Evolutionary conservation across 2,797 vertebrate species (phyloP).

Genomic region (Fundulus diaphanus): DNA sequence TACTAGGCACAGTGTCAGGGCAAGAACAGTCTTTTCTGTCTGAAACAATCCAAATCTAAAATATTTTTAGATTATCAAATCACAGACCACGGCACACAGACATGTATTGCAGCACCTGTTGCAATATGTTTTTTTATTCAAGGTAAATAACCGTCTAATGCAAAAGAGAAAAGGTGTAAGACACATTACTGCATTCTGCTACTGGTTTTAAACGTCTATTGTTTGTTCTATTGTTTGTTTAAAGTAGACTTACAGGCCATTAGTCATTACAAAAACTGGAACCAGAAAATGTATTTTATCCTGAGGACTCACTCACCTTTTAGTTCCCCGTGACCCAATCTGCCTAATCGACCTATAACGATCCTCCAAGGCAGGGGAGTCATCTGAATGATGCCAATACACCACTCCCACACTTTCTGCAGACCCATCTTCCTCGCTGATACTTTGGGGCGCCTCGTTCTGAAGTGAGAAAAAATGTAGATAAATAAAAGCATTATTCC

Average conservation of each 20-base stretch:
- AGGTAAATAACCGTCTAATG: neutral
- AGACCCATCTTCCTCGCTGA: slow-evolving; percentile 94
- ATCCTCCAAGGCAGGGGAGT: slow-evolving; percentile 97
- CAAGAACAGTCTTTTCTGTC: no score
- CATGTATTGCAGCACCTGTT: no score
- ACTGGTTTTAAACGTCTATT: neutral
- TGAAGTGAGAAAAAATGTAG: slow-evolving; percentile 50
- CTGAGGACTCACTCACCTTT: slow-evolving; percentile 83
- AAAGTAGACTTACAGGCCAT: neutral
- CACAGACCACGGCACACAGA: no score
- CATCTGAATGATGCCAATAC: slow-evolving; percentile 95
- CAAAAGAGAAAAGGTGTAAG: neutral
- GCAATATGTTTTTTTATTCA: no score
- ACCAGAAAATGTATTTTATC: neutral
- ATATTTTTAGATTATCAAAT: no score
- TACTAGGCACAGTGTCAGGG: no score
- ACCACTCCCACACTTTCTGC: slow-evolving; percentile 98
- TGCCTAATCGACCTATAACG: slow-evolving; percentile 94
- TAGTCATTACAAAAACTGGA: neutral
- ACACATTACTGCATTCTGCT: neutral
- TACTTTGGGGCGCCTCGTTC: slow-evolving; percentile 90
- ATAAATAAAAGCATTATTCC: neutral
- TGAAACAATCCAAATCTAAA: no score
- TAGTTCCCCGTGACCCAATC: slow-evolving; percentile 93
- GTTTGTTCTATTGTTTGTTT: neutral